A percentile compares a stretch with the other conserved stretches of the same genome.
Conservation (phyloP, 2,888 invertebrate genomes). For the Lithophane semibrunnea region DNA sequence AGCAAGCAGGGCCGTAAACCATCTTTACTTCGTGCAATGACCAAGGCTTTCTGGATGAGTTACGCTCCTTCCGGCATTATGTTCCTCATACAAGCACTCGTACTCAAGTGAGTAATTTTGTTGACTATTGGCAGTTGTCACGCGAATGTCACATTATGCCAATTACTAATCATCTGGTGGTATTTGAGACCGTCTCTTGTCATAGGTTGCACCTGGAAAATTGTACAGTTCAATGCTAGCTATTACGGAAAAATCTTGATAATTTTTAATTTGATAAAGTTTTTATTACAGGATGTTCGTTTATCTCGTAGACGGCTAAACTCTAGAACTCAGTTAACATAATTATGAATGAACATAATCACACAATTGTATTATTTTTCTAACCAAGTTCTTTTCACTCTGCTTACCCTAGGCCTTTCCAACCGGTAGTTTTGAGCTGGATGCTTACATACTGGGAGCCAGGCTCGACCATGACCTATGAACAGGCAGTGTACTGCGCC, state of each 20-base stretch:
- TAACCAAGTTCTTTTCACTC: not conserved
- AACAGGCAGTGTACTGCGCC: slow-evolving; percentile 92
- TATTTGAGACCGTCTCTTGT: slow-evolving; percentile 14
- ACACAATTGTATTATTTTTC: not conserved
- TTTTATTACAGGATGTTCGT: not conserved
- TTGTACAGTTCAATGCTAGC: slow-evolving; percentile 6
- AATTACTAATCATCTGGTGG: slow-evolving; percentile 45
- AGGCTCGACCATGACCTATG: slow-evolving; percentile 85
- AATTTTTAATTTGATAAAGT: not conserved
- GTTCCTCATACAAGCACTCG: slow-evolving; percentile 90
- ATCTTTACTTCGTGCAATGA: slow-evolving; percentile 91
- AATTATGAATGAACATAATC: not conserved
- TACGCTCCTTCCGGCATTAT: slow-evolving; percentile 92
- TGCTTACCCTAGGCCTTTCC: slow-evolving; percentile 89
- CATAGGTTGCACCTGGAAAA: slow-evolving; percentile 33
- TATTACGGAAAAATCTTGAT: not conserved
- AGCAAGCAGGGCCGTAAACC: slow-evolving; percentile 91
- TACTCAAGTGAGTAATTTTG: slow-evolving; percentile 85
- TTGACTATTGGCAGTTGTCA: slow-evolving; percentile 61
- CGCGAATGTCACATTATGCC: slow-evolving; percentile 68
- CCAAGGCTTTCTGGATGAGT: slow-evolving; percentile 92
- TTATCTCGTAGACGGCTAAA: not conserved
- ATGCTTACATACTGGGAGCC: slow-evolving; percentile 92
- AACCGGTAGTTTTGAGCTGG: slow-evolving; percentile 92
- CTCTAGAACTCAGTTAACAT: not conserved